A percentile compares a stretch with the other conserved stretches of the same genome.
Conservation (phyloP, 2,113 vertebrate species). For the cat (Felis catus) region F.catus_Fca126_mat1.0 CM031415.1:41737001-41737500, state of each 20-base stretch:
- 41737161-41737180: no score
- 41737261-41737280: background rate
- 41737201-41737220: no score
- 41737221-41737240: background rate
- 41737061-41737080: no score
- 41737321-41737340: background rate
- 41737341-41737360: background rate
- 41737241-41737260: background rate
- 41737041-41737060: no score
- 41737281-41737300: background rate
- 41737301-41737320: background rate
- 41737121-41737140: no score
- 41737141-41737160: no score
- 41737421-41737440: fast-evolving
- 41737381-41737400: background rate
- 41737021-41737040: no score
- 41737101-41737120: no score
- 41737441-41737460: background rate
- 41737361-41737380: background rate
- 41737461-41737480: background rate
- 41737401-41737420: background rate
- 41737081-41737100: no score
- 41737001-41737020: no score
- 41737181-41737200: no score
- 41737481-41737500: background rate